A percentile compares a stretch with the other conserved stretches of the same genome.
Conservation (phyloP, 2,113 vertebrate genomes). For the Nettapus auritus region DNA sequence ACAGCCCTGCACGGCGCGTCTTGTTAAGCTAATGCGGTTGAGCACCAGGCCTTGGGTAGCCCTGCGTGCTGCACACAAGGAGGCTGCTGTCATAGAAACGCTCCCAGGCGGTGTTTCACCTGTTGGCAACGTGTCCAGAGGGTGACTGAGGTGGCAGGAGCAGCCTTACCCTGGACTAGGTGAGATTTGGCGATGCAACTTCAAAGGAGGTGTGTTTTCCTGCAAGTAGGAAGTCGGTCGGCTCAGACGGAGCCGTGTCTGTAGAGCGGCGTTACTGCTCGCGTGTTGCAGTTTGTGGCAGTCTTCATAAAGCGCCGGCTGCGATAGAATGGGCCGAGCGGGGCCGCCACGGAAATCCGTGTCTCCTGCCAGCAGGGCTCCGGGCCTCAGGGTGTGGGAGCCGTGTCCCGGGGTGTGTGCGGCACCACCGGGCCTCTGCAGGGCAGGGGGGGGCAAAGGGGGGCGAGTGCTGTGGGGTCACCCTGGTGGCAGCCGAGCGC, state of each 20-base stretch:
- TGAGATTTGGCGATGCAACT: background rate
- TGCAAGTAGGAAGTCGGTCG: background rate
- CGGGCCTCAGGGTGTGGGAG: background rate
- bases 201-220: background rate
- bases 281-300: background rate
- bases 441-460: background rate
- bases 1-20: background rate
- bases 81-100: conserved; percentile 36
- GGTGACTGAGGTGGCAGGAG: background rate
- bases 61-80: background rate
- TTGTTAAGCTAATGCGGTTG: background rate
- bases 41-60: background rate
- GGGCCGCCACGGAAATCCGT: background rate
- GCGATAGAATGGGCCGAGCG: background rate
- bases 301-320: background rate
- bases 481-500: accelerated
- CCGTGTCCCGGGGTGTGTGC: accelerated
- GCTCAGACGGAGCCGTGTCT: background rate
- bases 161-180: background rate
- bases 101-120: background rate
- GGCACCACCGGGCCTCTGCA: accelerated
- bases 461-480: background rate
- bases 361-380: background rate
- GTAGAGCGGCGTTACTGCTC: background rate
- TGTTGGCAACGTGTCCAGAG: background rate